These are phyloP conservation scores for Rhopalosiphum padi DNA, from an alignment of 1,140 invertebrate species.

Conservation along the genomic window DNA sequence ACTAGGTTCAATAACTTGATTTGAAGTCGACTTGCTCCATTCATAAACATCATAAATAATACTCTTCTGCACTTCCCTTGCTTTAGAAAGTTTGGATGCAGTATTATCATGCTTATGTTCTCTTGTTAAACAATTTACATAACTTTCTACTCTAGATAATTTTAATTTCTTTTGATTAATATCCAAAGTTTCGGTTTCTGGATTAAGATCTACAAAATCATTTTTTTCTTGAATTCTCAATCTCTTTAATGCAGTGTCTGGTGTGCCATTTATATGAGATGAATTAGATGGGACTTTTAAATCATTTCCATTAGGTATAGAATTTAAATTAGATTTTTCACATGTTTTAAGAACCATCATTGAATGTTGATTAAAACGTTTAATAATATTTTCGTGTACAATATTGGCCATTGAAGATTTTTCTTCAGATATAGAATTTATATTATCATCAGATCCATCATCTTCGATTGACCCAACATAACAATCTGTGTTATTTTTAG, in stretches of 20 bases:
- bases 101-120: conserved; percentile 50
- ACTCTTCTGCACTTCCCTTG: conserved; percentile 57
- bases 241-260: conserved; percentile 63
- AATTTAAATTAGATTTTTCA: conserved; percentile 62
- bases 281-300: conserved; percentile 59
- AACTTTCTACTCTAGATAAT: conserved; percentile 58
- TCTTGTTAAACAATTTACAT: conserved; percentile 58
- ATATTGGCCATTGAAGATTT: conserved; percentile 72
- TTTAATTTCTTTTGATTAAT: conserved; percentile 57
- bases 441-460: conserved; percentile 74
- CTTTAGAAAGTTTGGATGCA: conserved; percentile 51
- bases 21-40: conserved; percentile 55
- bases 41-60: conserved; percentile 58
- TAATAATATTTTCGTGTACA: conserved; percentile 64
- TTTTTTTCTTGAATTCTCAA: conserved; percentile 62
- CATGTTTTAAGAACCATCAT: conserved; percentile 93
- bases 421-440: conserved; percentile 69
- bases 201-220: conserved; percentile 57
- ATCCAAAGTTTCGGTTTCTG: conserved; percentile 38
- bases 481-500: conserved; percentile 77
- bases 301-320: conserved; percentile 62
- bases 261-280: conserved; percentile 61
- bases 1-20: conserved; percentile 67
- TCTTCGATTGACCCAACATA: conserved; percentile 84
- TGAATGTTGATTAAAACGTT: conserved; percentile 92